Conservation (phyloP, 1,140 invertebrate genomes). For the Sminthurides bifidus region DNA sequence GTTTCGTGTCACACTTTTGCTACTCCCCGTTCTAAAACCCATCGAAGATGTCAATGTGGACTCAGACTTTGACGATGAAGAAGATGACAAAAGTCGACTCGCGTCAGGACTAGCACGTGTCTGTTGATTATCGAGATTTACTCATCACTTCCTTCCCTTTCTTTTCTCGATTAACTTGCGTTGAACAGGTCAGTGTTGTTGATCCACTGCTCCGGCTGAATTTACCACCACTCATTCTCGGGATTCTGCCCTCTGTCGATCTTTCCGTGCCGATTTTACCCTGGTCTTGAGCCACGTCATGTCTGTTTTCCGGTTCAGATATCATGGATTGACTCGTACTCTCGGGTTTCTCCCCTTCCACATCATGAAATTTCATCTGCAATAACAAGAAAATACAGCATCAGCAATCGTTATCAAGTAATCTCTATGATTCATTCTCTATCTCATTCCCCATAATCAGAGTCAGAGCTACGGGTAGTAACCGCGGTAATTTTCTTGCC, state of each 20-base stretch:
- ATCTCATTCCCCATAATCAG: not conserved
- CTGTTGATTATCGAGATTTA: too few species aligned
- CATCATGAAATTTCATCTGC: constrained; percentile 24
- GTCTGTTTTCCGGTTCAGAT: constrained; percentile 1
- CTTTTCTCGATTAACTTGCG: too few species aligned
- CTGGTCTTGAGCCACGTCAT: not conserved
- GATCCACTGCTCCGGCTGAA: not conserved
- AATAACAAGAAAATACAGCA: constrained; percentile 6
- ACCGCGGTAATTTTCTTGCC: too few species aligned
- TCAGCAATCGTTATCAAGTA: not conserved
- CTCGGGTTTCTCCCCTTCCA: constrained; percentile 14
- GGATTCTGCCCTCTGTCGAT: not conserved
- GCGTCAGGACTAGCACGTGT: too few species aligned
- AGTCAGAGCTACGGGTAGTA: too few species aligned
- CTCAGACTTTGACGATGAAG: not conserved
- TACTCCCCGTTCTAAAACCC: too few species aligned
- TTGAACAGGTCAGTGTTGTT: too few species aligned
- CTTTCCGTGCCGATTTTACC: not conserved
- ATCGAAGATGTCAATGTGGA: too few species aligned
- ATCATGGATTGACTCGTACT: constrained; percentile 1
- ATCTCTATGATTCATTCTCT: not conserved
- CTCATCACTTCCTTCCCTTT: too few species aligned
- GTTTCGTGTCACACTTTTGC: too few species aligned
- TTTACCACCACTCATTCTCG: not conserved
- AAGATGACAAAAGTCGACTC: not conserved